Percentiles rank a stretch among this genome's conserved stretches.
Conservation (phyloP, 2,888 invertebrate genomes). For the Orthonychiurus folsomi region DNA sequence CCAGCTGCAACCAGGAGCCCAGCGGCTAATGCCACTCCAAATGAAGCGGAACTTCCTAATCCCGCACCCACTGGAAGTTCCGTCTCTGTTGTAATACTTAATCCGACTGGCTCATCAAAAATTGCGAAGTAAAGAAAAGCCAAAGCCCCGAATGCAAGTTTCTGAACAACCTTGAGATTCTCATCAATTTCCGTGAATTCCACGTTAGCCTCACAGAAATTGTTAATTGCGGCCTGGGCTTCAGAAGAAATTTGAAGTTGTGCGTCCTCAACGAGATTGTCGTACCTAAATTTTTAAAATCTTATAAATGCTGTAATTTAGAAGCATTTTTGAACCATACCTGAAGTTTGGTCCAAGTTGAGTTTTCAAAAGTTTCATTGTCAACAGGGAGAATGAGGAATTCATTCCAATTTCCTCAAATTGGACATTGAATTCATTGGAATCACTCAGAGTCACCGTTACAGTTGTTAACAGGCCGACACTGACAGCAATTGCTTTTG, state of each 20-base stretch:
- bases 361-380: conserved; percentile 14
- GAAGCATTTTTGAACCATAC: too few species aligned
- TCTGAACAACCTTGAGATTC: conserved; percentile 18
- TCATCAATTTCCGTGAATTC: conserved; percentile 15
- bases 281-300: conserved; percentile 18
- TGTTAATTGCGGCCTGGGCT: conserved; percentile 17
- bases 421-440: conserved; percentile 15
- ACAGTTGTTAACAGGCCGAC: conserved; percentile 70
- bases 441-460: conserved; percentile 42
- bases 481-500: conserved; percentile 85
- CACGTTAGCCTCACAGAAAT: conserved; percentile 18
- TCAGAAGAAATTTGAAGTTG: conserved; percentile 19
- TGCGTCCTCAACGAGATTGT: conserved; percentile 13
- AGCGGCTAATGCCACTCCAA: conserved; percentile 71
- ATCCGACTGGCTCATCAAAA: conserved; percentile 35
- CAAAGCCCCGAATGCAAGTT: conserved; percentile 36
- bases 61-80: conserved; percentile 72
- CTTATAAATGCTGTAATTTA: too few species aligned
- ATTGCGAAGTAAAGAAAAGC: conserved; percentile 39
- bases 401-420: conserved; percentile 39
- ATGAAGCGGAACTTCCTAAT: conserved; percentile 92
- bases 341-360: conserved; percentile 7
- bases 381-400: conserved; percentile 21
- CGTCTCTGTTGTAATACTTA: conserved; percentile 45
- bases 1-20: conserved; percentile 51